These are phyloP conservation scores for Octodonta nipae DNA, from an alignment of 2,888 invertebrate genomes.

Conservation along the genomic window DNA sequence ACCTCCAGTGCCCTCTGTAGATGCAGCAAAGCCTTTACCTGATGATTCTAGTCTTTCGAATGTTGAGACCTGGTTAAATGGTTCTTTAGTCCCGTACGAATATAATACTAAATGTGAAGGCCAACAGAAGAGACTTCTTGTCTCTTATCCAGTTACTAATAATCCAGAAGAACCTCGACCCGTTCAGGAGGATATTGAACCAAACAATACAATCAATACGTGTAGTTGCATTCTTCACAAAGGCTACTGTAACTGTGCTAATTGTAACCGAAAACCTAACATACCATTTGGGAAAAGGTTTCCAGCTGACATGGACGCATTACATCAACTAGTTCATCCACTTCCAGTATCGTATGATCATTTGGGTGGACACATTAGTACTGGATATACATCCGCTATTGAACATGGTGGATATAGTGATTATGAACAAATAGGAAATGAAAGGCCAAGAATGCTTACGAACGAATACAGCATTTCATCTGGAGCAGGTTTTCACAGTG, in stretches of 20 bases:
- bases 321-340: too few relatives aligned
- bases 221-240: slow-evolving; percentile 7
- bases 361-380: too few relatives aligned
- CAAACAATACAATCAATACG: slow-evolving; percentile 1
- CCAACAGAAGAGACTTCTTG: slow-evolving; percentile 11
- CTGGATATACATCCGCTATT: too few relatives aligned
- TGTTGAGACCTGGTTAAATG: slow-evolving; percentile 12
- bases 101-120: slow-evolving; percentile 7
- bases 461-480: slow-evolving; percentile 7
- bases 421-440: slow-evolving; percentile 7
- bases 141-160: slow-evolving; percentile 15
- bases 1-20: neutral
- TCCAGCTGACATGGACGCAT: slow-evolving; percentile 10
- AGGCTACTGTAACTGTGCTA: slow-evolving; percentile 8
- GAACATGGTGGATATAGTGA: too few relatives aligned
- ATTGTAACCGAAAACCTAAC: slow-evolving; percentile 7
- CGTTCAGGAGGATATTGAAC: neutral
- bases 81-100: slow-evolving; percentile 13
- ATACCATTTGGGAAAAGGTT: slow-evolving; percentile 14
- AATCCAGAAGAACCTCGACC: neutral
- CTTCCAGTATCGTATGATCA: too few relatives aligned
- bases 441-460: slow-evolving; percentile 7
- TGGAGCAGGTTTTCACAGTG: slow-evolving; percentile 12
- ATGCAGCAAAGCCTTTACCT: neutral
- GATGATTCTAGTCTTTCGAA: slow-evolving; percentile 1